phyloP scores from a whole-genome alignment of 2,797 vertebrate genomes.

The Melanotaenia pygmaea region DNA sequence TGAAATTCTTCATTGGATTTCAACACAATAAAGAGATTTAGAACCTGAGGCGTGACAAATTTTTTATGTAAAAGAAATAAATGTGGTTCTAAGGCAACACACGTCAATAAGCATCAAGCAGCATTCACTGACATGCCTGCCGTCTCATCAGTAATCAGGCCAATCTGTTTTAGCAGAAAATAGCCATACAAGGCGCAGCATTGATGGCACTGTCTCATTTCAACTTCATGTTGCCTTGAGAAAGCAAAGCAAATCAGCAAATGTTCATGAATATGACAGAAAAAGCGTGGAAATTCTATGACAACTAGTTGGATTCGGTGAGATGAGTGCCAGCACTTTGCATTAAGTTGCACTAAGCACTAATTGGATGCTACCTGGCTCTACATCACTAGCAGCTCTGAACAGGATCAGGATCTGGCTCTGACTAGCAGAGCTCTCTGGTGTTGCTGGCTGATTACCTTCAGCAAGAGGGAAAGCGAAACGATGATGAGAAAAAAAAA shows the following conservation, averaged over 20 bases:
- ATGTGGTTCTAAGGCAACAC: slow-evolving; percentile 73
- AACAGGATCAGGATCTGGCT: slow-evolving; percentile 79
- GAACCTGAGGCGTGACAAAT: slow-evolving; percentile 74
- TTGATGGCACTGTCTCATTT: slow-evolving; percentile 81
- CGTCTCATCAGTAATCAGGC: slow-evolving; percentile 80
- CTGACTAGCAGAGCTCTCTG: slow-evolving; percentile 76
- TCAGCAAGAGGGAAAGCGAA: slow-evolving; percentile 73
- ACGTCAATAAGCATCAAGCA: slow-evolving; percentile 80
- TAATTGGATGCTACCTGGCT: slow-evolving; percentile 88
- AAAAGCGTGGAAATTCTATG: slow-evolving; percentile 81
- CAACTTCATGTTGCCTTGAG: slow-evolving; percentile 78
- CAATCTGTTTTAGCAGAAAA: slow-evolving; percentile 83
- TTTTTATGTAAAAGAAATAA: slow-evolving; percentile 74
- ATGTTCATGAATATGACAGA: slow-evolving; percentile 79
- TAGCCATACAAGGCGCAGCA: slow-evolving; percentile 59
- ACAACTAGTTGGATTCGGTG: slow-evolving; percentile 81
- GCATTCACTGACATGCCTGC: slow-evolving; percentile 60
- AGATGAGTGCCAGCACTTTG: slow-evolving; percentile 80
- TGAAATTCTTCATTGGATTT: slow-evolving; percentile 59
- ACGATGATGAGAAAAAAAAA: slow-evolving; percentile 64
- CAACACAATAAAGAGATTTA: slow-evolving; percentile 66
- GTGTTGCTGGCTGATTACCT: slow-evolving; percentile 83
- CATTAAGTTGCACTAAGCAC: slow-evolving; percentile 82
- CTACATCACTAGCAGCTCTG: slow-evolving; percentile 78
- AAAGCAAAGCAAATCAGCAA: slow-evolving; percentile 83